Conservation (phyloP, 2,888 invertebrate genomes). For the Drosophila atripex region DNA sequence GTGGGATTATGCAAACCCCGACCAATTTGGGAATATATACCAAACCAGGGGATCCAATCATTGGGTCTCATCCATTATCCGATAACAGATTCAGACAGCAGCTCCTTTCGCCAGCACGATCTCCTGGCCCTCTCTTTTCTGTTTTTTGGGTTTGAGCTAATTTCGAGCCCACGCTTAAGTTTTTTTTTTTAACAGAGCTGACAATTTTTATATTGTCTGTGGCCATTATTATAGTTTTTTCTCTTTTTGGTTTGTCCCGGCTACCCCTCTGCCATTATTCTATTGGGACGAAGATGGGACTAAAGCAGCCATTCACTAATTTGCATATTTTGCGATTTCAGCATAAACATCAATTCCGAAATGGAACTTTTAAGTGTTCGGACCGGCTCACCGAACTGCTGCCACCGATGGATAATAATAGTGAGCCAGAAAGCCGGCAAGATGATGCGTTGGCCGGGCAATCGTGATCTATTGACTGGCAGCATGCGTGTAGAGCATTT, state of each 20-base stretch:
- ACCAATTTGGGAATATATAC: constrained; percentile 7
- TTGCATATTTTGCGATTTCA: constrained; percentile 75
- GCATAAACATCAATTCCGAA: constrained; percentile 73
- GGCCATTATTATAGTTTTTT: constrained; percentile 56
- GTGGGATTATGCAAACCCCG: constrained; percentile 42
- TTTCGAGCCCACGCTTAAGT: constrained; percentile 51
- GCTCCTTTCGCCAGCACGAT: constrained; percentile 28
- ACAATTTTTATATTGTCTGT: constrained; percentile 60
- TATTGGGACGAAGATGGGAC: constrained; percentile 47
- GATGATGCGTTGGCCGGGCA: constrained; percentile 58
- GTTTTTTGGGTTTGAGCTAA: constrained; percentile 55
- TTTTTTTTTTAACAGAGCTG: constrained; percentile 49
- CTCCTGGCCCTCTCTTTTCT: constrained; percentile 3
- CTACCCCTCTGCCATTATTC: constrained; percentile 46
- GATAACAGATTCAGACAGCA: constrained; percentile 17
- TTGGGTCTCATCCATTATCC: constrained; percentile 23
- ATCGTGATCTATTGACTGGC: constrained; percentile 45
- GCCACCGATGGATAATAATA: constrained; percentile 37
- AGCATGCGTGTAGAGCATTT: constrained; percentile 46
- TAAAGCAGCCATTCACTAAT: constrained; percentile 76
- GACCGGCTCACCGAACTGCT: constrained; percentile 59
- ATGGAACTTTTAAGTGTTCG: constrained; percentile 77
- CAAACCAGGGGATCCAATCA: constrained; percentile 13
- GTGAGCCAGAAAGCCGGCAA: constrained; percentile 33
- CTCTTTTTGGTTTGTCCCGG: constrained; percentile 41